Base-by-base conservation (phyloP, 2,113 vertebrate genomes). In the Aix galericulata region DNA sequence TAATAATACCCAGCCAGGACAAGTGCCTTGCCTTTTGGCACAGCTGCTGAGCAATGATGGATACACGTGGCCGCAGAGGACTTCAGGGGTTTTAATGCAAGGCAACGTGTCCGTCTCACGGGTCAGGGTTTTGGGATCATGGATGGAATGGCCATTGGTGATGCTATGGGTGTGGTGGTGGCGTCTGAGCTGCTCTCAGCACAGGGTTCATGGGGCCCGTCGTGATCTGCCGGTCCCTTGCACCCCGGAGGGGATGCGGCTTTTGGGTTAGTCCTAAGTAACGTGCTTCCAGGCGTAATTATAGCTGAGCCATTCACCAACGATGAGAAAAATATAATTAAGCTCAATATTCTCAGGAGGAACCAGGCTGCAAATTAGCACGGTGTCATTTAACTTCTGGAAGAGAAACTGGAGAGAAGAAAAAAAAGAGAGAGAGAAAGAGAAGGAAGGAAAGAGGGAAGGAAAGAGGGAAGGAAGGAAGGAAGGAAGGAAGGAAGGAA, bases 311-410 rank as follows among this genome's bases (percentile, higher is more conserved):
- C 88, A 3, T 68, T 87, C 80, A 90, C 83, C 82, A 18, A 32
- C 2, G 58, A 36, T 5, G 66, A 92, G 93, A 78, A 91, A 95
- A 95, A 92, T 85, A 82, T 94, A 96, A 97, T 97, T 96, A 97
- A 96, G 44, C 83, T 93, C 71, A 12, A 14, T 5, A 2, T 55
- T 86, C 96, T 95, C 95, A 32, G 83, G 92, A 89, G 95, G 90
- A 86, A 75, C 40, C 6, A 1, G 66, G 77, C 80, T 36, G 4
- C 90, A 59, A 92, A 94, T 93, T 89, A 87, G 69, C 71, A 21
- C 16, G 0, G 83, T 62, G 80, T 58, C 95, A 55, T 20, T 95
- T 81, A 56, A 31, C 78, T 79, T 62, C 53, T 36, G 94, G 22
- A 20, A 32, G 73, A 71, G 62, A 25, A 86, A 48, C 10, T 2